A percentile compares a stretch with the other conserved stretches of the same genome.
Conservation (phyloP, 2,113 vertebrate genomes). For the Coregonus clupeaformis region DNA sequence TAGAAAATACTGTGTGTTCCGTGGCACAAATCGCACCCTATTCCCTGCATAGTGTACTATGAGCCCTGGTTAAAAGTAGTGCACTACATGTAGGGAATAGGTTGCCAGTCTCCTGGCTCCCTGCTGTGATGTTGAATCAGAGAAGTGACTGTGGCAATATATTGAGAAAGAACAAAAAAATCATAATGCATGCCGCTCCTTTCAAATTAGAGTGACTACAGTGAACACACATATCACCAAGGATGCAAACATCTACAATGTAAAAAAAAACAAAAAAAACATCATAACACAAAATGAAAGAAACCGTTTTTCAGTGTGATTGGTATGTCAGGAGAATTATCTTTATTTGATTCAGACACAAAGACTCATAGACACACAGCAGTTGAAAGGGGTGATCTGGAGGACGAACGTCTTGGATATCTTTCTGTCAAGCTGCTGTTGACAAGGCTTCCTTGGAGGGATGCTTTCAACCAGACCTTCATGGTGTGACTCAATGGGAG, state of each 20-base stretch:
- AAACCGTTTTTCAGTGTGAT: conserved; percentile 7
- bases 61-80: no score
- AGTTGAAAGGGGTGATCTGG: conserved; percentile 7
- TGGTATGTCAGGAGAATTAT: conserved; percentile 16
- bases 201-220: conserved; percentile 15
- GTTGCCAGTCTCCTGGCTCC: background rate
- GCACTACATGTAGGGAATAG: background rate
- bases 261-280: no score
- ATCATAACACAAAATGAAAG: background rate
- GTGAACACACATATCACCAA: background rate
- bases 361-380: background rate
- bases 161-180: conserved; percentile 24
- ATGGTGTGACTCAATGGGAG: background rate
- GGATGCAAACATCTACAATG: background rate
- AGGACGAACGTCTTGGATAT: background rate
- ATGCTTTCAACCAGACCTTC: background rate
- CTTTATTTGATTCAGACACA: conserved; percentile 8
- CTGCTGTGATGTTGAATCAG: background rate
- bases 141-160: conserved; percentile 25
- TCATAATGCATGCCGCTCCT: background rate
- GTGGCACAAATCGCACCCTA: no score
- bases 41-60: no score
- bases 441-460: conserved; percentile 22
- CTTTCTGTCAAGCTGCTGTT: conserved; percentile 12
- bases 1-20: background rate